Conservation (phyloP, 1,140 invertebrate genomes). For the Zaprionus capensis region DNA sequence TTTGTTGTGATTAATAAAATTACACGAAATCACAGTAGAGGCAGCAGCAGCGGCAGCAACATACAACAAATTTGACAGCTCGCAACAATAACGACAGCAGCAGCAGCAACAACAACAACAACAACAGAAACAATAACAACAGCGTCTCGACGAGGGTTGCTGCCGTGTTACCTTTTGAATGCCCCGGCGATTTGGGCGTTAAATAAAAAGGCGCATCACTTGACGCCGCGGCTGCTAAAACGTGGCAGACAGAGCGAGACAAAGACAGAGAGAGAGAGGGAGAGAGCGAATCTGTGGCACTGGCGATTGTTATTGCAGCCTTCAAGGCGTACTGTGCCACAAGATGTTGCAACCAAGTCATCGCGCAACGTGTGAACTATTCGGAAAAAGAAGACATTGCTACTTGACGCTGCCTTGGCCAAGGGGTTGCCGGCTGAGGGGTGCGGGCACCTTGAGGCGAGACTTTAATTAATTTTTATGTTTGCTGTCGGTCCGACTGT, state of each 20-base stretch:
- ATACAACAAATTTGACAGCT: conserved; percentile 75
- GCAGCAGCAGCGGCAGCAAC: conserved; percentile 14
- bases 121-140: conserved; percentile 16
- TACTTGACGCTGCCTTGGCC: conserved; percentile 48
- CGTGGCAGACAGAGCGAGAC: conserved; percentile 18
- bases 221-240: conserved; percentile 60
- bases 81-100: conserved; percentile 66
- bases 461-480: conserved; percentile 79
- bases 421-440: neutral
- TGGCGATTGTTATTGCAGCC: conserved; percentile 49
- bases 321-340: conserved; percentile 55
- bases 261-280: conserved; percentile 1
- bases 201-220: conserved; percentile 73
- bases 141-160: conserved; percentile 49
- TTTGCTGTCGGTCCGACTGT: conserved; percentile 29
- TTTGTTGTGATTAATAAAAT: conserved; percentile 83
- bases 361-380: conserved; percentile 74
- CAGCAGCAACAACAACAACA: conserved; percentile 30
- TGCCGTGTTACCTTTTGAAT: conserved; percentile 50
- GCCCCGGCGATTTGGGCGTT: conserved; percentile 47
- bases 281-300: conserved; percentile 11
- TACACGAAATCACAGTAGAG: conserved; percentile 65
- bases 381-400: conserved; percentile 61
- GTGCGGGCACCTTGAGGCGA: conserved; percentile 13
- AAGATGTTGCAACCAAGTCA: conserved; percentile 52